A percentile compares a stretch with the other conserved stretches of the same genome.
These are phyloP conservation scores for Callosobruchus maculatus DNA, from an alignment of 2,888 invertebrate genomes.

Conservation along the genomic window DNA sequence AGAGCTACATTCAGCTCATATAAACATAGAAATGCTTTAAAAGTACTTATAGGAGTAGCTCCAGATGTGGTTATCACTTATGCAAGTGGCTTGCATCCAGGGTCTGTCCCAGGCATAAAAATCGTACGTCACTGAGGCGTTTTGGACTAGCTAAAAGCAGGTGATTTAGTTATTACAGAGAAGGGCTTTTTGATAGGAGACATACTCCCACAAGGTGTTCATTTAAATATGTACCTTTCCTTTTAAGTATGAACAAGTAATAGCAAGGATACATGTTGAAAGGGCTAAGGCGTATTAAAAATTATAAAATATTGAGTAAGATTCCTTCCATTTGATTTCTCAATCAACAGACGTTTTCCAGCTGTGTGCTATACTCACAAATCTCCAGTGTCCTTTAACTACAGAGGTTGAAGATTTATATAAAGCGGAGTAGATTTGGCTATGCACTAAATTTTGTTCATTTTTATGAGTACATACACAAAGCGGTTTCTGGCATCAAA, in stretches of 20 bases:
- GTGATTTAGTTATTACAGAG: neutral
- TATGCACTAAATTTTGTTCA: too few species aligned
- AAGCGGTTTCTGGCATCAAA: too few species aligned
- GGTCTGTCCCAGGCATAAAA: neutral
- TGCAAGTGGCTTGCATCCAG: neutral
- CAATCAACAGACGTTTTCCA: too few species aligned
- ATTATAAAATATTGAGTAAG: too few species aligned
- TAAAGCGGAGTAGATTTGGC: too few species aligned
- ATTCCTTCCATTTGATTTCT: too few species aligned
- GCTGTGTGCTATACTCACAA: too few species aligned
- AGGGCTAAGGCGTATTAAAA: too few species aligned
- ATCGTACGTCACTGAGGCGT: neutral
- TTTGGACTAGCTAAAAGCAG: neutral
- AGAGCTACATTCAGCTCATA: neutral
- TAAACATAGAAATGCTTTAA: neutral
- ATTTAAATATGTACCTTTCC: neutral
- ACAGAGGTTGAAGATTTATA: too few species aligned
- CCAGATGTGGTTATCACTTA: constrained; percentile 2
- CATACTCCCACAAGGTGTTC: neutral
- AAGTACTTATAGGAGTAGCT: neutral
- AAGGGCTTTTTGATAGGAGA: neutral
- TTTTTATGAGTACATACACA: too few species aligned
- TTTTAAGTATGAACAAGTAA: neutral
- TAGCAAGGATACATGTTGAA: too few species aligned
- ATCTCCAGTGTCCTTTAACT: too few species aligned